Conservation (phyloP, 2,888 invertebrate species). For the Abrostola tripartita region DNA sequence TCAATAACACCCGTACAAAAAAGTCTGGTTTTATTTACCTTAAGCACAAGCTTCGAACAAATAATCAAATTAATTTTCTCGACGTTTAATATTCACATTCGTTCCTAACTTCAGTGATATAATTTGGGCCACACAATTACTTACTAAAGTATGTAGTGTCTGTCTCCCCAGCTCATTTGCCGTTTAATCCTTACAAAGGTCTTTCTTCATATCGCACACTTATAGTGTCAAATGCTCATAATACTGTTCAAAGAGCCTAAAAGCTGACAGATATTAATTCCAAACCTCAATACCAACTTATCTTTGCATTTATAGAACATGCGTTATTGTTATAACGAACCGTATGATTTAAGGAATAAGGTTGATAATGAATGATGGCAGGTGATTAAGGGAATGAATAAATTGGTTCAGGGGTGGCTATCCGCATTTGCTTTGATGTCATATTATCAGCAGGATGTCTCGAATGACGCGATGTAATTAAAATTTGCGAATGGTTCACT, state of each 20-base stretch:
- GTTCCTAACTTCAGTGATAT: constrained; percentile 12
- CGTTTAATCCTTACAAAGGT: constrained; percentile 74
- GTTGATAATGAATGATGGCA: constrained; percentile 1
- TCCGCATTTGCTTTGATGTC: constrained; percentile 75
- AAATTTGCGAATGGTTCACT: constrained; percentile 57
- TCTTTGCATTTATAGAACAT: constrained; percentile 18
- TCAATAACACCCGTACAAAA: constrained; percentile 5
- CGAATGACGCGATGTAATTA: constrained; percentile 70
- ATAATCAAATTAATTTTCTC: neutral
- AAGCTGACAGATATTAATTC: constrained; percentile 81
- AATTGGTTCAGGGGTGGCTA: constrained; percentile 56
- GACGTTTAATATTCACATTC: neutral
- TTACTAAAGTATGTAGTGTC: constrained; percentile 17
- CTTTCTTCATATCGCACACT: constrained; percentile 74
- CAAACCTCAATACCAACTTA: constrained; percentile 59
- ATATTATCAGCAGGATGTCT: constrained; percentile 73
- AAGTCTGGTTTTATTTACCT: neutral
- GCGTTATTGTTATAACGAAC: constrained; percentile 13
- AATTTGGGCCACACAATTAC: constrained; percentile 30
- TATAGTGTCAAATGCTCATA: constrained; percentile 79
- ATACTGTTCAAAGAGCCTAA: constrained; percentile 67
- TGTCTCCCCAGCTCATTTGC: constrained; percentile 44
- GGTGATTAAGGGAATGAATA: constrained; percentile 1
- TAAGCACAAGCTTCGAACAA: neutral
- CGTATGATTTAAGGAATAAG: constrained; percentile 6